Percentiles rank a stretch among this genome's conserved stretches.
phyloP scores from a whole-genome alignment of 2,797 vertebrate species.

The Anisognathus igniventris region DNA sequence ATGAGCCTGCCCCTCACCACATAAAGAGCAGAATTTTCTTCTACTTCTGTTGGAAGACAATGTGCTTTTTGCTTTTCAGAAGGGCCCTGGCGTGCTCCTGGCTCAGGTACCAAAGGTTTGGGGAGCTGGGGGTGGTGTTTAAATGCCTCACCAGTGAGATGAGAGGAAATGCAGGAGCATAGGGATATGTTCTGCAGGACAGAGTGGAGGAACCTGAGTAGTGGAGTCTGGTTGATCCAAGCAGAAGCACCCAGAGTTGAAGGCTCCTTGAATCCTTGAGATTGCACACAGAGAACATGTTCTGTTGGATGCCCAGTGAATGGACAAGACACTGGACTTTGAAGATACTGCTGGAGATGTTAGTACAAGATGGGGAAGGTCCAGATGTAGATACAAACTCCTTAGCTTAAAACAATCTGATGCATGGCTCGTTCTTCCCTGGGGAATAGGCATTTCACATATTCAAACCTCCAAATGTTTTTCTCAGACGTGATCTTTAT shows the following conservation, averaged over 20 bases:
- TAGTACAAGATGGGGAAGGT: not conserved
- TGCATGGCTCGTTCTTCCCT: not conserved
- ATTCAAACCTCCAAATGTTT: not conserved
- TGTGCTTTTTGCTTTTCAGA: not conserved
- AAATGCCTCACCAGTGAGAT: not conserved
- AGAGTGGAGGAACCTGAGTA: not conserved
- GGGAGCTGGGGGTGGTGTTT: not conserved
- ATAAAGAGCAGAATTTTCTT: not conserved
- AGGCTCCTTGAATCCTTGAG: not conserved
- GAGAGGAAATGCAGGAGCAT: not conserved
- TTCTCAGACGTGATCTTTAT: not conserved
- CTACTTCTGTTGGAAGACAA: not conserved
- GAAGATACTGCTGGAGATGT: not conserved
- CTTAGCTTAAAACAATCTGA: not conserved
- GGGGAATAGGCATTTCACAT: not conserved
- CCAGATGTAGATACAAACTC: not conserved
- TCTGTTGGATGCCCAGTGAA: not conserved
- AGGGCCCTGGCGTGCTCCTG: not conserved
- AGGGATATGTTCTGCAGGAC: not conserved
- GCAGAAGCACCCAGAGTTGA: not conserved
- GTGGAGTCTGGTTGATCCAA: not conserved
- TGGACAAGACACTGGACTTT: not conserved
- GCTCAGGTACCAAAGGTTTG: not conserved
- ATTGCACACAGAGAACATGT: fast-evolving
- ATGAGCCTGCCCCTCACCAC: not conserved